Base-by-base conservation (phyloP, 2,888 invertebrate genomes). In the Abrostola triplasia region DNA sequence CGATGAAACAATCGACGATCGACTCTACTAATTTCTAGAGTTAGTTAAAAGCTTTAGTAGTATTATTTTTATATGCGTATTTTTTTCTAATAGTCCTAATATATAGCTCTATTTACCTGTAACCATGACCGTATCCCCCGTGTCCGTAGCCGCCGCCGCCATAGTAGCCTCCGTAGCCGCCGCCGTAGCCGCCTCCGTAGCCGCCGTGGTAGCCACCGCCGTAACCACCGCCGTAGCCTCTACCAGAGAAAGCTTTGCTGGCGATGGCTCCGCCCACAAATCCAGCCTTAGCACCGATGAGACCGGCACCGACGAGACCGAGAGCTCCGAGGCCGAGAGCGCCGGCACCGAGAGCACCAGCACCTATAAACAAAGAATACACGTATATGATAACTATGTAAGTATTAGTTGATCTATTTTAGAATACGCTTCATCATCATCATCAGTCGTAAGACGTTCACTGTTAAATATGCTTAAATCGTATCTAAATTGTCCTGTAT, bases 201-300 rank as follows among this genome's bases (percentile, higher is more conserved):
- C 87, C 44, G 9, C 5, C 5, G 8, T 13, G 80, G 57, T 83
- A 76, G 49, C 84, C 69, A 42, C 71, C 61, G 24, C 76, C 67
- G 60, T 74, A 64, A n/a, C 74, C 68, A 11, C 84, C 84, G 54
- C 79, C 84, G 75, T 83, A 84, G 70, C 89, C 81, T 53, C 85
- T 79, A 61, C 85, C 83, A 67, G 70, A 41, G 24, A 88, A 69
- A 1, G 87, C 86, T 5, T 80, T 60, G n/a, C 89, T 83, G 2
- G 87, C 92, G 7, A 93, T 40, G 0, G 90, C 92, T 0, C 93
- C 93, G 0, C 93, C 93, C 12, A 94, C 53, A 12, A 92, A 77
- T 5, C 93, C 93, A 38, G 89, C 89, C 61, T 88, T 89, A 70
- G 88, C 90, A 2, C 91, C 91, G 10, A 92, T 51, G 0, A 88